Evolutionary conservation across 2,888 invertebrate species (phyloP).

Genomic region (Papilio demoleus): DNA sequence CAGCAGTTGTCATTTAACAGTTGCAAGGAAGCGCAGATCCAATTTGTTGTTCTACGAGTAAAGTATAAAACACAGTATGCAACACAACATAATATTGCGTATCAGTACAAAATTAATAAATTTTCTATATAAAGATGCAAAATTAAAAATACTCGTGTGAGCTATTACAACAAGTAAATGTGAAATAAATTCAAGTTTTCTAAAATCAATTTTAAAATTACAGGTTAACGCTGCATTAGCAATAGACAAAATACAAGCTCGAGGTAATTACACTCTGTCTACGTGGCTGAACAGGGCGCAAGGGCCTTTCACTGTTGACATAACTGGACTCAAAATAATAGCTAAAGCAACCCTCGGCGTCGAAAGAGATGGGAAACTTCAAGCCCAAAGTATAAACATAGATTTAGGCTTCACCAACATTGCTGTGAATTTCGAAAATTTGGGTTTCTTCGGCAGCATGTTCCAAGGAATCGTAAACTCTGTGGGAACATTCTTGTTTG

Average conservation of each 20-base stretch:
- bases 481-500: slow-evolving; percentile 91
- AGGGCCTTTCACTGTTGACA: slow-evolving; percentile 91
- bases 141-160: no score
- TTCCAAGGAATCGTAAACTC: slow-evolving; percentile 91
- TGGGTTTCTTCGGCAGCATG: slow-evolving; percentile 88
- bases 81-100: no score
- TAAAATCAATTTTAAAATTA: slow-evolving; percentile 45
- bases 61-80: no score
- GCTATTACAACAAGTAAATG: no score
- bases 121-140: no score
- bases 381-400: slow-evolving; percentile 90
- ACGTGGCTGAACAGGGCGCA: slow-evolving; percentile 87
- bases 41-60: no score
- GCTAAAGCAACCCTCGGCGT: slow-evolving; percentile 88
- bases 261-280: slow-evolving; percentile 89
- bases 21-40: no score
- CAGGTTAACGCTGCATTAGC: slow-evolving; percentile 88
- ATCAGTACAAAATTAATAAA: no score
- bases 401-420: slow-evolving; percentile 90
- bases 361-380: slow-evolving; percentile 88
- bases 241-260: slow-evolving; percentile 87
- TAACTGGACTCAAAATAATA: slow-evolving; percentile 87
- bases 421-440: slow-evolving; percentile 91
- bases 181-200: slow-evolving; percentile 11
- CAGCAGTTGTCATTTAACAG: background rate